Base-by-base conservation (phyloP, 1,140 invertebrate genomes). In the Parasteatoda tepidariorum region DNA sequence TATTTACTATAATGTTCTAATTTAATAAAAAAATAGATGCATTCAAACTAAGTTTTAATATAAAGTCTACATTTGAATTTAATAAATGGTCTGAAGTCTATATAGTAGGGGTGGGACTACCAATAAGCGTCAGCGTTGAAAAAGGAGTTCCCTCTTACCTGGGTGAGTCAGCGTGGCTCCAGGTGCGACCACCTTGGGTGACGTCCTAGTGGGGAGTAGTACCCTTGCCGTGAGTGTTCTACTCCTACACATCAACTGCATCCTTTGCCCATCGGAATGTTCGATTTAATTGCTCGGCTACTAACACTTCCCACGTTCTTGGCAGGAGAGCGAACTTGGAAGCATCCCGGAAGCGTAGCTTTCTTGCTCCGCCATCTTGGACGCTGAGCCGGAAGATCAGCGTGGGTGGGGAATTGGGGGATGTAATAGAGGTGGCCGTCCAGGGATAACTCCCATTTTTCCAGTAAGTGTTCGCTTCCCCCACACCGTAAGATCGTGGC, bases 331-430 rank as follows among this genome's bases (percentile, higher is more conserved):
- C 38, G 9, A 9, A 48, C 38, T 13, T 13, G 18, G 38, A 48
- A 48, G 38, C 11, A 30, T 64, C 62, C 31, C 9, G 62, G 9
- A 31, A 9, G 11, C 62, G 57, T 9, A 59, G 57, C n/a, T 31
- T 18, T n/a, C 24, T 22, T 67, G 41, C 41, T 9, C 38, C 62
- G 75, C 75, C 75, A 79, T 79, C 75, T 79, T 79, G 75, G 64
- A 79, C 62, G 61, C 38, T 31, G 24, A 24, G 48, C 41, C 24
- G 68, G 54, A 48, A 13, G 68, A 30, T 55, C 38, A 33, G 22
- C 57, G 33, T 9, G 62, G 62, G 34, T 24, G 28, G 48, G 15
- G n/a, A 24, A 22, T n/a, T 26, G 38, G 66, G 68, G 28, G 18
- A 48, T 57, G 38, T 30, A n/a, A 38, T 11, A 48, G 22, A 62